phyloP scores from a whole-genome alignment of 2,113 vertebrate genomes.

The Balaeniceps rex region DNA sequence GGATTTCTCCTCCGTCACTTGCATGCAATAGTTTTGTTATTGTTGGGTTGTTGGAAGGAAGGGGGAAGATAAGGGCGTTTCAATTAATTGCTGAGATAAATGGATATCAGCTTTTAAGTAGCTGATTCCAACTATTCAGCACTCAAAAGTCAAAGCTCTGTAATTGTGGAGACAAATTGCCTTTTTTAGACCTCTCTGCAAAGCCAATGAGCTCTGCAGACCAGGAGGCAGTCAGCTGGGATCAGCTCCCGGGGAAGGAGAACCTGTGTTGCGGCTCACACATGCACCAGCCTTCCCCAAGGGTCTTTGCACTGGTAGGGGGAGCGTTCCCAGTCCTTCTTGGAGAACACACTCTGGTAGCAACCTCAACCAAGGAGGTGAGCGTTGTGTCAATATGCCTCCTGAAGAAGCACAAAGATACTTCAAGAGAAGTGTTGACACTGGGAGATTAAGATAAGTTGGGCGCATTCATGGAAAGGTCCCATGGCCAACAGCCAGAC shows the following conservation, averaged over 20 bases:
- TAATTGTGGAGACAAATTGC: background rate
- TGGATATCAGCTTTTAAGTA: background rate
- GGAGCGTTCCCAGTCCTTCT: background rate
- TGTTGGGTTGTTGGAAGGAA: conserved; percentile 21
- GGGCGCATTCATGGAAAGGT: background rate
- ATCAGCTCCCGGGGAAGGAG: background rate
- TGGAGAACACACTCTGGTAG: background rate
- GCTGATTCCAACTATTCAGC: background rate
- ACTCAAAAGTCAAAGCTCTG: background rate
- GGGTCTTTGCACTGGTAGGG: background rate
- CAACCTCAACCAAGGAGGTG: background rate
- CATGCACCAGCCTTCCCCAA: background rate
- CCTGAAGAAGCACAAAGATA: background rate
- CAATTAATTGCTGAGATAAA: conserved; percentile 9
- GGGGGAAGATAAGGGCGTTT: background rate
- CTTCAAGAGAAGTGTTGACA: background rate
- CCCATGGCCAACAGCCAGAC: background rate
- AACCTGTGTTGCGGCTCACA: rapidly evolving
- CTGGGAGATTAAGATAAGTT: background rate
- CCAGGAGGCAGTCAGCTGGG: background rate
- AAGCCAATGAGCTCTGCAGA: background rate
- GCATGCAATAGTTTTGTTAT: conserved; percentile 16
- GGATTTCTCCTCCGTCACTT: background rate
- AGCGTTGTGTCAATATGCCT: background rate
- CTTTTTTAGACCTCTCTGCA: background rate